phyloP scores from a whole-genome alignment of 2,888 invertebrate genomes.

The Amiota mariae region DNA sequence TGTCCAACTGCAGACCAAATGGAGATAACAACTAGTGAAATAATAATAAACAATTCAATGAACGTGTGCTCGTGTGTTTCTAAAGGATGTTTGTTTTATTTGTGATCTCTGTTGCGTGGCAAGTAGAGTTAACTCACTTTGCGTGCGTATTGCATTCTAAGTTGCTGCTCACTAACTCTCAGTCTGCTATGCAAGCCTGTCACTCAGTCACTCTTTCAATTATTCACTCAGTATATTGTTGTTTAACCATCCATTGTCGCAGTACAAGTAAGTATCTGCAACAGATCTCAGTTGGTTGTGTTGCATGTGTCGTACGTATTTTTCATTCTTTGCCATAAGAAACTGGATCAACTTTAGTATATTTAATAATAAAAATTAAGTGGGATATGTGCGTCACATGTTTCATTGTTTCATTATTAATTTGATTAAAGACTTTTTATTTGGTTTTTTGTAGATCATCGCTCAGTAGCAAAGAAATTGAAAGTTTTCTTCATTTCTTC shows the following conservation, averaged over 20 bases:
- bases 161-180: not conserved
- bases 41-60: no score
- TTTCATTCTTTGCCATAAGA: slow-evolving; percentile 9
- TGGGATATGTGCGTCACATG: slow-evolving; percentile 2
- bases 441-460: no score
- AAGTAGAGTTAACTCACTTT: not conserved
- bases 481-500: slow-evolving; percentile 5
- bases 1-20: no score
- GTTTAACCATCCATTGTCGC: not conserved
- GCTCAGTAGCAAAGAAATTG: not conserved
- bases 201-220: no score
- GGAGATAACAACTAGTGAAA: no score
- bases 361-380: slow-evolving; percentile 18
- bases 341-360: slow-evolving; percentile 13
- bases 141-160: not conserved
- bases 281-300: not conserved
- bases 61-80: no score
- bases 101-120: no score
- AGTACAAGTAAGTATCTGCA: not conserved
- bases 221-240: not conserved
- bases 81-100: no score
- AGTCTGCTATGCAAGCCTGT: no score
- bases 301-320: not conserved
- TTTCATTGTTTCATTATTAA: slow-evolving; percentile 12
- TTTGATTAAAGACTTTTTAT: slow-evolving; percentile 1